Base-by-base conservation (phyloP, 2,113 vertebrate species). In the Chaenogobius annularis region DNA sequence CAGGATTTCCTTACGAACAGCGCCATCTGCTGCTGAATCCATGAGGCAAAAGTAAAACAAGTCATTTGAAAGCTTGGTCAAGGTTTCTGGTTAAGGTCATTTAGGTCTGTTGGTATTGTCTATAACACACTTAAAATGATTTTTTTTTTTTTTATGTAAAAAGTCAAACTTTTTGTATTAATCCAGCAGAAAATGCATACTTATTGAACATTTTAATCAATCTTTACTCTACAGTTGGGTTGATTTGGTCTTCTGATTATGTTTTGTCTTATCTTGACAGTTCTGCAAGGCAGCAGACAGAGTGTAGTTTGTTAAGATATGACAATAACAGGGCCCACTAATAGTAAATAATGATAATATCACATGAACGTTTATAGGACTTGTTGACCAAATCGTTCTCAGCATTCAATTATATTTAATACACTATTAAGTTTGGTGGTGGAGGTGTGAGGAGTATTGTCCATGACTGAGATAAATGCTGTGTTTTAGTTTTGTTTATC, bases 401-500 rank as follows among this genome's bases (percentile, higher is more conserved):
- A 35, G 54, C 10, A 9, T 55, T 55, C 6, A 10, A 6, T 5
- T 19, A 37, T 23, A 69, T 69, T 70, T 68, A 44, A 67, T 46
- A 54, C 19, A 43, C 13, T 19, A 26, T 73, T 9, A 67, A 62
- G 59, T 47, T 63, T 26, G 20, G 40, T 69, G n/a, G 50, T 26
- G 55, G 62, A 66, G 67, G 64, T 47, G 31, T 76, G 70, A 79
- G 70, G 68, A 66, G 66, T 82, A 59, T 83, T 78, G 66, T 78
- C 58, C n/a, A 22, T 81, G 80, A 75, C 72, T 31, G 8, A 0
- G 52, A 37, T 64, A 68, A 82, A 70, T 79, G 15, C 72, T 68
- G 67, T 73, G 72, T 75, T 78, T 76, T 85, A 74, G 79, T 74
- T 73, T 69, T 65, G 52, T 1, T 47, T 66, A 59, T 46, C 52